Percentiles rank a stretch among this genome's conserved stretches.
Conservation (phyloP, 2,888 invertebrate species). For the Mesodorylaimus sp. region DNA sequence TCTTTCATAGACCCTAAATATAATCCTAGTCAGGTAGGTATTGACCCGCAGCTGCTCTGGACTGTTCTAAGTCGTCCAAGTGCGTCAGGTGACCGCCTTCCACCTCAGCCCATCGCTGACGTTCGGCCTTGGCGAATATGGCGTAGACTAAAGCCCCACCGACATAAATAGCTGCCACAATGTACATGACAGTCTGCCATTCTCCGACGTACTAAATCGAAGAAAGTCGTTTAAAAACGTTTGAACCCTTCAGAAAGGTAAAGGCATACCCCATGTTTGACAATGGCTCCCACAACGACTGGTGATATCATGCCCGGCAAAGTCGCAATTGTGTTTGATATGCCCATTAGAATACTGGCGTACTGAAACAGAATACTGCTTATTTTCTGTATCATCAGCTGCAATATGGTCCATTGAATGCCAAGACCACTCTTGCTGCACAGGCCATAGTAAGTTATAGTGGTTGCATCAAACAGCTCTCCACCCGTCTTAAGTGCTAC, state of each 20-base stretch:
- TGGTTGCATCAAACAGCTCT: too few relatives aligned
- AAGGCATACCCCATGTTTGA: slow-evolving; percentile 46
- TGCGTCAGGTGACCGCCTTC: background rate
- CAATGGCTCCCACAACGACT: slow-evolving; percentile 55
- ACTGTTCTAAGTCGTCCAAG: slow-evolving; percentile 7
- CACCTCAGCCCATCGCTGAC: slow-evolving; percentile 52
- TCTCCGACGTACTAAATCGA: slow-evolving; percentile 47
- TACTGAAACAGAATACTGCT: slow-evolving; percentile 35
- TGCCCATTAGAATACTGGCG: slow-evolving; percentile 73
- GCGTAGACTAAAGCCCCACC: slow-evolving; percentile 68
- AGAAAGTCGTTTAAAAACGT: background rate
- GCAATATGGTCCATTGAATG: background rate
- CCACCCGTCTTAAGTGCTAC: too few relatives aligned
- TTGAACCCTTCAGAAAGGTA: background rate
- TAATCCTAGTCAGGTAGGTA: too few relatives aligned
- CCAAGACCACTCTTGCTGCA: too few relatives aligned
- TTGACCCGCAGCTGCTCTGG: too few relatives aligned
- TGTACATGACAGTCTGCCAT: slow-evolving; percentile 70
- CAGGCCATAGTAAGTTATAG: too few relatives aligned
- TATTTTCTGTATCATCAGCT: background rate
- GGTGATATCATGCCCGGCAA: slow-evolving; percentile 80
- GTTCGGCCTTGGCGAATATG: slow-evolving; percentile 55
- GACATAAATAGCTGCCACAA: slow-evolving; percentile 60
- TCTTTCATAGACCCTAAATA: too few relatives aligned
- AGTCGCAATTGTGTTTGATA: slow-evolving; percentile 74